Evolutionary conservation across 2,888 invertebrate genomes (phyloP).

Genomic region (Drosophila mimica): DNA sequence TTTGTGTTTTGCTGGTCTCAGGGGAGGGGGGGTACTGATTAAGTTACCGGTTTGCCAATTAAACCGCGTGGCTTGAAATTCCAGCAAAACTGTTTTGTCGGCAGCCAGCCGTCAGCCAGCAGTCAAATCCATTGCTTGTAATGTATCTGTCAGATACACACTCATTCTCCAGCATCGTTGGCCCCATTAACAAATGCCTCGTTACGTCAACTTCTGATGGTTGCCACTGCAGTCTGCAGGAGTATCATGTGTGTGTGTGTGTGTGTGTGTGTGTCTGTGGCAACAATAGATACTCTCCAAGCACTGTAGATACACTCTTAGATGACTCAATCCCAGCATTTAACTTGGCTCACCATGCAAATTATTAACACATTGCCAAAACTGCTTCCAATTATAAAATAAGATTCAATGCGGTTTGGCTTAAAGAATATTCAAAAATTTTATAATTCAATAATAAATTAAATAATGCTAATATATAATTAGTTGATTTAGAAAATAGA

Average conservation of each 20-base stretch:
- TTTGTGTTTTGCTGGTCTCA: not conserved
- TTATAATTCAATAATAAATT: too few species aligned
- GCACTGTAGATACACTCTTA: not conserved
- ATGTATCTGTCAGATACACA: conserved; percentile 62
- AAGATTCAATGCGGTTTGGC: not conserved
- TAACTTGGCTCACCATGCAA: not conserved
- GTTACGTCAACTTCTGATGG: conserved; percentile 20
- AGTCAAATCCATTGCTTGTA: conserved; percentile 43
- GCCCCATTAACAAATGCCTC: conserved; percentile 16
- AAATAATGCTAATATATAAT: not conserved
- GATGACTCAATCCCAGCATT: not conserved
- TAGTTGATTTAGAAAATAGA: not conserved
- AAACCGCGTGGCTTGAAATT: conserved; percentile 58
- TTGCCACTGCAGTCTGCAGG: not conserved
- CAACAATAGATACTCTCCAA: not conserved
- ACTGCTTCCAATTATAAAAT: not conserved
- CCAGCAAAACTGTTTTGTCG: conserved; percentile 33
- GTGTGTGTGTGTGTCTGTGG: not conserved
- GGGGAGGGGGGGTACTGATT: conserved; percentile 27
- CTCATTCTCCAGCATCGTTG: conserved; percentile 13
- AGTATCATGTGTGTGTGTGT: not conserved
- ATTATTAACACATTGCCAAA: not conserved
- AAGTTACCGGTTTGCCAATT: conserved; percentile 67
- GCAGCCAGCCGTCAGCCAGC: conserved; percentile 5
- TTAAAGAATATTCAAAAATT: not conserved